Percentiles rank a stretch among this genome's conserved stretches.
Conservation (phyloP, 35 echinoderm and acorn worm species). For the Ophioderma brevispina region DNA sequence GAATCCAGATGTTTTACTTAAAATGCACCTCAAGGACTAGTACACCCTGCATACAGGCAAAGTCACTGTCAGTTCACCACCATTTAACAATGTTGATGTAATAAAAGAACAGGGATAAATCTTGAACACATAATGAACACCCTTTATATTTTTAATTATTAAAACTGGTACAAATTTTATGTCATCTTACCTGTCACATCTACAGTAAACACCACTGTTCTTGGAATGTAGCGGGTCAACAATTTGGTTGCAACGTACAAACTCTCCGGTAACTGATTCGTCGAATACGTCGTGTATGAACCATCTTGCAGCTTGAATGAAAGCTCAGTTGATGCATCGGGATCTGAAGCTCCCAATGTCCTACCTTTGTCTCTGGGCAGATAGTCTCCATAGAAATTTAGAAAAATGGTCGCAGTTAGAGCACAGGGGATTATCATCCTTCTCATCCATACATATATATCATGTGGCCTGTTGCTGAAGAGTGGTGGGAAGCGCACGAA, state of each 20-base stretch:
- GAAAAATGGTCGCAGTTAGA: neutral
- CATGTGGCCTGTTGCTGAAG: constrained; percentile 19
- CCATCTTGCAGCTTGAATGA: neutral
- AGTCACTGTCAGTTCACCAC: too few relatives aligned
- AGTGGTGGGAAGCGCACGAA: constrained; percentile 17
- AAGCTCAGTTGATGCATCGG: neutral
- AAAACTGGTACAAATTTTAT: too few relatives aligned
- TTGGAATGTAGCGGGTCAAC: neutral
- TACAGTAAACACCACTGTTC: neutral
- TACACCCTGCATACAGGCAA: too few relatives aligned
- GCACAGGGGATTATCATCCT: constrained; percentile 36
- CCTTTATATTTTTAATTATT: too few relatives aligned
- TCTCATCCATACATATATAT: neutral
- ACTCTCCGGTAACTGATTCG: neutral
- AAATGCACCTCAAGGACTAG: too few relatives aligned
- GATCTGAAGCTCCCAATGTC: neutral
- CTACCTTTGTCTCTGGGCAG: neutral
- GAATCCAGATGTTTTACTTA: too few relatives aligned
- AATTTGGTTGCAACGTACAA: neutral
- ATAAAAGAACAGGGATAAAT: too few relatives aligned
- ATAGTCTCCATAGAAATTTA: constrained; percentile 24
- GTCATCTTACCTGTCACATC: neutral
- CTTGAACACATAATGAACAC: too few relatives aligned
- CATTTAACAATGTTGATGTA: too few relatives aligned
- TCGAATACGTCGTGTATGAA: neutral